Evolutionary conservation across 2,797 vertebrate genomes (phyloP), one percentile per base, ranked within the genome.

Genomic region (Capromys pilorides): DNA sequence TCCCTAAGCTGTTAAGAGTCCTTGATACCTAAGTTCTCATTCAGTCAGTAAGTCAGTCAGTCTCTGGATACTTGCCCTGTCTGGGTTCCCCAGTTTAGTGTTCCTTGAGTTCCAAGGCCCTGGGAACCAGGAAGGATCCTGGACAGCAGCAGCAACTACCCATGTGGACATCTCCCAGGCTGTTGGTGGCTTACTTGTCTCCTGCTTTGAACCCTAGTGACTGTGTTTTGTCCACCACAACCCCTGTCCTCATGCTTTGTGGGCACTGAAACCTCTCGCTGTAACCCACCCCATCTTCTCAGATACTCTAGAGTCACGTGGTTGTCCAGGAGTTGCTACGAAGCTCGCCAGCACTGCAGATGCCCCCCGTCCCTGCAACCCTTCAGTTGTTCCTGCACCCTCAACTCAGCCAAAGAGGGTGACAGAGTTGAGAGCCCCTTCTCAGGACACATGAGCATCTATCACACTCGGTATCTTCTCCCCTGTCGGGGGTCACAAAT

Each of bases 261-360:
- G 61, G 73, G n/a, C 61, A n/a, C 24, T 33, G 21, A 57, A 45
- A 51, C 33, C 66, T 61, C 71, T 31, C 61, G 26, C 54, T 2
- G 5, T 10, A 54, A 4, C 45, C 16, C 66, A 19, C 51, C 51
- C 26, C 49, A n/a, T 28, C 51, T 83, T 83, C 67, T 85, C 39
- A 24, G 26, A 28, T 16, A n/a, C 26, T 33, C 49, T 0, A 2
- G 12, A 41, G 10, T 62, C 54, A 33, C 0, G 2, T 1, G 6
- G 16, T 36, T 18, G 19, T 77, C 59, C n/a, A 33, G 3, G 7
- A 26, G 19, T 54, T 54, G 31, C 31, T n/a, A n/a, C 8, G 33
- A 13, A 79, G 45, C 33, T 21, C 28, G 4, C 75, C 75, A 51
- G 75, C 7, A 7, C 16, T 54, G 8, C 9, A 18, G 24, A 54